phyloP scores from a whole-genome alignment of 2,113 vertebrate genomes.

The Lagenorhynchus albirostris region DNA sequence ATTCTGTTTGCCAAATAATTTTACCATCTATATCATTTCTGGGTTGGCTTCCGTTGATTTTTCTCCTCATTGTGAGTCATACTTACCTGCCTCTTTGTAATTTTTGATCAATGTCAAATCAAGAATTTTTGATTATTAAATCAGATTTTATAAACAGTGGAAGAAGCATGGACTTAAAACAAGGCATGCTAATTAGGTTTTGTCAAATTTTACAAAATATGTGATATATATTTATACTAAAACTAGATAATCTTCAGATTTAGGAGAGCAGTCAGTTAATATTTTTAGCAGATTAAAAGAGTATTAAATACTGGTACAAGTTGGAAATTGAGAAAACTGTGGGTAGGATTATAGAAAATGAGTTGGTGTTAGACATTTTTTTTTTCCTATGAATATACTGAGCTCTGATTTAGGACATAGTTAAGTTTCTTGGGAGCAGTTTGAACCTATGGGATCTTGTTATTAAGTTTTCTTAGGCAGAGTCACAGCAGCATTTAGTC shows the following conservation, averaged over 20 bases:
- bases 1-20: neutral
- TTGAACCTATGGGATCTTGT: neutral
- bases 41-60: neutral
- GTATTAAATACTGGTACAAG: conserved; percentile 65
- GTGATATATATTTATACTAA: conserved; percentile 78
- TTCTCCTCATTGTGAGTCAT: neutral
- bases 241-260: conserved; percentile 73
- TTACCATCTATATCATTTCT: neutral
- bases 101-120: neutral
- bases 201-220: conserved; percentile 76
- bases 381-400: neutral
- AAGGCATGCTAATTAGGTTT: conserved; percentile 74
- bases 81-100: neutral
- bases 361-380: neutral
- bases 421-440: neutral
- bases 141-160: conserved; percentile 74
- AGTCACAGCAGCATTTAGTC: neutral
- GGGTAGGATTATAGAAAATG: neutral
- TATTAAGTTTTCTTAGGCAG: neutral
- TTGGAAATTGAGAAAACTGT: conserved; percentile 70
- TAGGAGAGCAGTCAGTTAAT: conserved; percentile 67
- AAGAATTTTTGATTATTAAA: conserved; percentile 70
- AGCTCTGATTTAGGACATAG: neutral
- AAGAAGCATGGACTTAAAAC: conserved; percentile 72
- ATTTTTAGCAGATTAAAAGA: conserved; percentile 71